These are phyloP conservation scores for Artibeus jamaicensis DNA, from an alignment of 2,797 vertebrate genomes.

Conservation along the genomic window DNA sequence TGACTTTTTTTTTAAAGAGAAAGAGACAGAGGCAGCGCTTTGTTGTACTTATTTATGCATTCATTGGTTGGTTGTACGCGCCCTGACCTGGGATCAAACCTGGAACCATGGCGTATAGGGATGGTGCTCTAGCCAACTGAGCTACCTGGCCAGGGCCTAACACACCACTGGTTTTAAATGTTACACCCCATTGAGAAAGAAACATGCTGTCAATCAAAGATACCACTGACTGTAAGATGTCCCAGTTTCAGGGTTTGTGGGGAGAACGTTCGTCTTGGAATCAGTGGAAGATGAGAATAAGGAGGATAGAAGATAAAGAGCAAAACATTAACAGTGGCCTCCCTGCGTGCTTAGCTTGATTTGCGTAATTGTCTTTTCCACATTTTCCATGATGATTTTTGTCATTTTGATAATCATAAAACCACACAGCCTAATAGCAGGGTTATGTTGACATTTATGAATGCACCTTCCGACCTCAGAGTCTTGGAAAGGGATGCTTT, in stretches of 20 bases:
- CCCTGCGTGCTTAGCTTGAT: neutral
- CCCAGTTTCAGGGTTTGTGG: neutral
- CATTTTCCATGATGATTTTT: neutral
- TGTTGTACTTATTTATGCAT: too few relatives aligned
- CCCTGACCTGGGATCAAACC: too few relatives aligned
- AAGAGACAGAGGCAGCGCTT: too few relatives aligned
- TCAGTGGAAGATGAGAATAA: neutral
- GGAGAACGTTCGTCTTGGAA: neutral
- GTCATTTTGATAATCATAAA: neutral
- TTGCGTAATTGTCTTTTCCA: neutral
- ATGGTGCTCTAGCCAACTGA: too few relatives aligned
- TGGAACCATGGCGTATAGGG: too few relatives aligned
- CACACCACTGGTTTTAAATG: neutral
- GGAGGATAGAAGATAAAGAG: neutral
- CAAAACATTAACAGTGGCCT: neutral
- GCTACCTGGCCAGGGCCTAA: neutral
- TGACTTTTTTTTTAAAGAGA: too few relatives aligned
- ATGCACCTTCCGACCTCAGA: neutral
- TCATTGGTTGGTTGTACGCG: too few relatives aligned
- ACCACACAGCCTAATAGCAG: neutral
- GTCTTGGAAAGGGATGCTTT: neutral
- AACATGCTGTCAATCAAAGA: neutral
- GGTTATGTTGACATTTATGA: neutral
- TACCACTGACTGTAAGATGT: neutral
- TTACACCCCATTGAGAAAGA: neutral